phyloP scores from a whole-genome alignment of 2,797 vertebrate species.

The Pitangus sulphuratus region DNA sequence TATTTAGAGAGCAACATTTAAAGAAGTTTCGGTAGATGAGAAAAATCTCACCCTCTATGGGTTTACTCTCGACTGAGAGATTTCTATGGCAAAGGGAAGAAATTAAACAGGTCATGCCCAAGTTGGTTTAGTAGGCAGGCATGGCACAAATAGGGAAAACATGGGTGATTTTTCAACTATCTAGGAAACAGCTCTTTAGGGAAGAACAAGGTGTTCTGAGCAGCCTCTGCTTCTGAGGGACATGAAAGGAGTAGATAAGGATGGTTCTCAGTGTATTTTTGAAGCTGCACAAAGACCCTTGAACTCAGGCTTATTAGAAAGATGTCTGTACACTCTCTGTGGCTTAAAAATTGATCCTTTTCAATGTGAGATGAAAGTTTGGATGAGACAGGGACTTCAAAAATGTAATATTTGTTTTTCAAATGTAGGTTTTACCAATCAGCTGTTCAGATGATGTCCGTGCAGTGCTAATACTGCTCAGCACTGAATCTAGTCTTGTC shows the following conservation, averaged over 20 bases:
- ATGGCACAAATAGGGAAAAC: not conserved
- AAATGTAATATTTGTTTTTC: not conserved
- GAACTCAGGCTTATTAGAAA: not conserved
- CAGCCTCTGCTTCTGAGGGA: not conserved
- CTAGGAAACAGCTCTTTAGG: not conserved
- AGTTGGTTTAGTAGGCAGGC: not conserved
- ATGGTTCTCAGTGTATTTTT: not conserved
- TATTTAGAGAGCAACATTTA: not conserved
- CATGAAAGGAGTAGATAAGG: not conserved
- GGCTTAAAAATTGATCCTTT: not conserved
- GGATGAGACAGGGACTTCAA: not conserved
- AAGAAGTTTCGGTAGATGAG: not conserved
- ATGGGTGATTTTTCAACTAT: accelerated
- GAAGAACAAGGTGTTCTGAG: not conserved
- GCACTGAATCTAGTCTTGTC: not conserved
- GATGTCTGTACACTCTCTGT: not conserved
- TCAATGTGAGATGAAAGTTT: not conserved
- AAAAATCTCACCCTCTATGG: not conserved
- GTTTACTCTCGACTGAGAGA: accelerated
- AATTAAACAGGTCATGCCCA: not conserved
- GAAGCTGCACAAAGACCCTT: not conserved
- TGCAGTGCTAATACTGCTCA: not conserved
- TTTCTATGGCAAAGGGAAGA: not conserved
- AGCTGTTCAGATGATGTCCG: accelerated
- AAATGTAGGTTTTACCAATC: not conserved